phyloP scores from a whole-genome alignment of 2,888 invertebrate genomes.

The Spicauda simplicius region DNA sequence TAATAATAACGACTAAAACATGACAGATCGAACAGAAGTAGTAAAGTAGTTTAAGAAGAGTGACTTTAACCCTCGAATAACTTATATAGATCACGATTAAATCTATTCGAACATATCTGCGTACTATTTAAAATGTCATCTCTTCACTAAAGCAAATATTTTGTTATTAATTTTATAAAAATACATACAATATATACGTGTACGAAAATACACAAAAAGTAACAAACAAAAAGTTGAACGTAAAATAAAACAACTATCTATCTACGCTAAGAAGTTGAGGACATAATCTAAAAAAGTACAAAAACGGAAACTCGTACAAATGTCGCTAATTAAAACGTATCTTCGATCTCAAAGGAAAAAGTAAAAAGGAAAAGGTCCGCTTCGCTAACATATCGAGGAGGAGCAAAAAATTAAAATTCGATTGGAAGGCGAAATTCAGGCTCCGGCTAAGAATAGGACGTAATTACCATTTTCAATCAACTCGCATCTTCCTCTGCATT shows the following conservation, averaged over 20 bases:
- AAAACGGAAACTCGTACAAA: conserved; percentile 13
- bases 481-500: neutral
- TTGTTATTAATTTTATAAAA: no score
- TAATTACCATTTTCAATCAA: conserved; percentile 10
- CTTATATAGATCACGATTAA: no score
- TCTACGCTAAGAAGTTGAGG: neutral
- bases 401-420: conserved; percentile 28
- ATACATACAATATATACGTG: no score
- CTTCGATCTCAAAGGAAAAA: conserved; percentile 17
- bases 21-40: no score
- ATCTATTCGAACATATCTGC: no score
- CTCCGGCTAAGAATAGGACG: neutral
- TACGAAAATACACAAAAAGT: no score
- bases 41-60: no score
- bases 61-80: no score
- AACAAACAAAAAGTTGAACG: neutral
- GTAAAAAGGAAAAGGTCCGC: conserved; percentile 4
- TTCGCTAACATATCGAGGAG: conserved; percentile 11
- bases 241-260: neutral
- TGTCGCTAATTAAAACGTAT: conserved; percentile 27
- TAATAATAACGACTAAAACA: no score
- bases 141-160: no score
- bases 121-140: no score
- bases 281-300: neutral
- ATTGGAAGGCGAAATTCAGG: conserved; percentile 13